phyloP scores from a whole-genome alignment of 2,888 invertebrate species.

The Protonemura montana region DNA sequence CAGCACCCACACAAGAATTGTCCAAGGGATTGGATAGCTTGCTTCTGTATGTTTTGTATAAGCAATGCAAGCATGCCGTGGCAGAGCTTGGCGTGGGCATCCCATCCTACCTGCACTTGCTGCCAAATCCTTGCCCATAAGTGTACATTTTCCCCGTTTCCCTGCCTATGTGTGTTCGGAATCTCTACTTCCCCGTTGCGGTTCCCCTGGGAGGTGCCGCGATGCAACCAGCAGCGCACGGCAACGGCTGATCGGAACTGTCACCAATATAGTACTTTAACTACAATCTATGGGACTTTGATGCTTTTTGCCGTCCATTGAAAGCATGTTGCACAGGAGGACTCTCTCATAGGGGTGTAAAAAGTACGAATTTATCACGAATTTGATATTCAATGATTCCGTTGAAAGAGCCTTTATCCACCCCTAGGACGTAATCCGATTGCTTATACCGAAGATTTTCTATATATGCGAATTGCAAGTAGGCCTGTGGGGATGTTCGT shows the following conservation, averaged over 20 bases:
- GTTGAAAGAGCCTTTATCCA: neutral
- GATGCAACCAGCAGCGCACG: slow-evolving; percentile 18
- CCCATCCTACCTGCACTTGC: neutral
- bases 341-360: neutral
- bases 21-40: too few relatives aligned
- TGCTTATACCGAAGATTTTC: slow-evolving; percentile 5
- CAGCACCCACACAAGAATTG: too few relatives aligned
- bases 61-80: too few relatives aligned
- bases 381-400: neutral
- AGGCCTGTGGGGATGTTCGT: neutral
- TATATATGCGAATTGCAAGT: neutral
- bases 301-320: slow-evolving; percentile 26
- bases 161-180: neutral
- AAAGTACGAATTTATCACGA: neutral
- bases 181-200: slow-evolving; percentile 8
- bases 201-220: slow-evolving; percentile 1
- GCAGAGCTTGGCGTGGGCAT: too few relatives aligned
- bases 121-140: neutral
- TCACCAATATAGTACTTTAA: slow-evolving; percentile 28
- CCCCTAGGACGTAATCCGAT: neutral
- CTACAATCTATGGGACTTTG: slow-evolving; percentile 27
- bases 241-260: slow-evolving; percentile 27
- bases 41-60: too few relatives aligned
- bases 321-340: neutral
- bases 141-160: neutral